Evolutionary conservation across 2,888 invertebrate species (phyloP).

Genomic region (Pherbina coryleti): DNA sequence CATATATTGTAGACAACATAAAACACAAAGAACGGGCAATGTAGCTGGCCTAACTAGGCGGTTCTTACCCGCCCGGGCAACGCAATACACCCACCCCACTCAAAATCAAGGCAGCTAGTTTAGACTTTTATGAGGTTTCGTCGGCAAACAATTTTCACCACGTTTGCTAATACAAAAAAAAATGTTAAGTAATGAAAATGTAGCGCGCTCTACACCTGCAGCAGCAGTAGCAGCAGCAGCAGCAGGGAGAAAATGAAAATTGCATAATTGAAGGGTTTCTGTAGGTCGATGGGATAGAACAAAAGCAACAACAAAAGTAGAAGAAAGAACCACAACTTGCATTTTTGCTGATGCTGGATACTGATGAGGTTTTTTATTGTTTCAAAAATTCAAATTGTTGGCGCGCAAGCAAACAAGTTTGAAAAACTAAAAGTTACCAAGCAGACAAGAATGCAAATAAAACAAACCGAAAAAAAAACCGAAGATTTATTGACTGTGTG

Average conservation of each 20-base stretch:
- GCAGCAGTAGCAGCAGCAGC: not conserved
- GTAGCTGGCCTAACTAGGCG: not conserved
- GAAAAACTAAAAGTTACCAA: not conserved
- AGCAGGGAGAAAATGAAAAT: conserved; percentile 19
- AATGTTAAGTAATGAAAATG: conserved; percentile 33
- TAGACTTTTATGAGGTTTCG: conserved; percentile 33
- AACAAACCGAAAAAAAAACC: not conserved
- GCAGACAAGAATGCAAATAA: not conserved
- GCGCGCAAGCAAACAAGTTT: not conserved
- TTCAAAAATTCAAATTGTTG: not conserved
- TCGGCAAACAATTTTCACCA: conserved; percentile 32
- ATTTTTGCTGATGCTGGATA: conserved; percentile 23
- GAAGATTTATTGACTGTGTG: not conserved
- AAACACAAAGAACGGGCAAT: not conserved
- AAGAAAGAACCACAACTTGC: not conserved
- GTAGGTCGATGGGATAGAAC: not conserved
- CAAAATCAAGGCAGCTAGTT: conserved; percentile 17
- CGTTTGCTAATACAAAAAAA: conserved; percentile 27
- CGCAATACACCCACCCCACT: not conserved
- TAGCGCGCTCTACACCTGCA: conserved; percentile 11
- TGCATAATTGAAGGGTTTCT: conserved; percentile 35
- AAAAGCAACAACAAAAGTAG: not conserved
- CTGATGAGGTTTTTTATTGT: conserved; percentile 26
- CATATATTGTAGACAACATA: not conserved
- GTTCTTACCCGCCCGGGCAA: not conserved